A percentile compares a stretch with the other conserved stretches of the same genome.
phyloP scores from a whole-genome alignment of 2,888 invertebrate species.

The Monopis laevigella region DNA sequence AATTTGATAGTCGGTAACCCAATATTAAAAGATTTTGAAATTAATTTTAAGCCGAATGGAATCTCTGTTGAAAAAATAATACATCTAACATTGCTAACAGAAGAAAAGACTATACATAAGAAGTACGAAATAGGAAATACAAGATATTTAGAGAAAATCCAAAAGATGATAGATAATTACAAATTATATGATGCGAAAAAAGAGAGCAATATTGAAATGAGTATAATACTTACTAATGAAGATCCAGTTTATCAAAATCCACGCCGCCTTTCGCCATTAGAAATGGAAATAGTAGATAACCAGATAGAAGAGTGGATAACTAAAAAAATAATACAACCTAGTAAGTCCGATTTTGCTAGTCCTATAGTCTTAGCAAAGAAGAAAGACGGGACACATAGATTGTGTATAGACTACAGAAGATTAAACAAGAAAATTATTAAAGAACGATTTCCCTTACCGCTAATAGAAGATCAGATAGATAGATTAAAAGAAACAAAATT shows the following conservation, averaged over 20 bases:
- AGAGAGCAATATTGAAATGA: not conserved
- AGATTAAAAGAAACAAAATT: not conserved
- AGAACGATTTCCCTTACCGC: not conserved
- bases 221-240: not conserved
- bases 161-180: not conserved
- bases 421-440: not conserved
- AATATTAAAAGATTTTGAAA: no score
- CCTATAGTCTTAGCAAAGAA: not conserved
- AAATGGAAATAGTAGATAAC: not conserved
- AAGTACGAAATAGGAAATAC: no score
- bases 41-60: no score
- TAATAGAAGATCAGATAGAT: not conserved
- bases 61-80: no score
- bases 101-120: no score
- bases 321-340: no score
- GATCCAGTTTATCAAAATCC: not conserved
- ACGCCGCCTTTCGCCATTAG: not conserved
- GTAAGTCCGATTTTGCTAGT: not conserved
- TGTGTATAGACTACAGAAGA: slow-evolving; percentile 1
- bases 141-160: no score
- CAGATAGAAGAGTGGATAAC: not conserved
- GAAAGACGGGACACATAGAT: not conserved
- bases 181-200: not conserved
- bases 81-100: no score
- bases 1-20: no score